A percentile compares a stretch with the other conserved stretches of the same genome.
These are phyloP conservation scores for Drosophila borborema DNA, from an alignment of 2,888 invertebrate species.

Conservation along the genomic window DNA sequence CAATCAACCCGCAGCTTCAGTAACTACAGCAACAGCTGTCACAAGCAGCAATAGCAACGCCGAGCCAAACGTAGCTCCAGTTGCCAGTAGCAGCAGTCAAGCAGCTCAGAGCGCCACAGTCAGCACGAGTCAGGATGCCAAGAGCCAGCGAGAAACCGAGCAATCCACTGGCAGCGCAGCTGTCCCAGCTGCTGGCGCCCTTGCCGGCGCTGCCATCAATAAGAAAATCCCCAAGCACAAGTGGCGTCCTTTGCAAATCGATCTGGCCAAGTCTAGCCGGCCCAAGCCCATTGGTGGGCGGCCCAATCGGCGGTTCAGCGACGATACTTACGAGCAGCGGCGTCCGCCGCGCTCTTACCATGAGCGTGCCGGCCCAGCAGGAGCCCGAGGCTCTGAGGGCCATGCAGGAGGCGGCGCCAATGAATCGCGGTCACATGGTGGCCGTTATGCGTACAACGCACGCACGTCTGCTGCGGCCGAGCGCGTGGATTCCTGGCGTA, in stretches of 20 bases:
- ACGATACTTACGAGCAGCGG: constrained; percentile 76
- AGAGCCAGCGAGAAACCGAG: constrained; percentile 69
- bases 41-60: constrained; percentile 53
- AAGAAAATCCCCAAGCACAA: constrained; percentile 88
- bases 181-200: constrained; percentile 68
- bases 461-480: constrained; percentile 78
- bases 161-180: constrained; percentile 53
- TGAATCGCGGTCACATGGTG: constrained; percentile 74
- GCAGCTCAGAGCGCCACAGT: constrained; percentile 44
- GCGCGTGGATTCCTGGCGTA: constrained; percentile 84
- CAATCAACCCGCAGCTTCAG: constrained; percentile 31
- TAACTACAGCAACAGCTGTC: constrained; percentile 17
- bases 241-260: constrained; percentile 96
- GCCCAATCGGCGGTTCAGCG: constrained; percentile 83
- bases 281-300: constrained; percentile 88
- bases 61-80: constrained; percentile 45
- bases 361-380: constrained; percentile 49
- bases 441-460: constrained; percentile 70
- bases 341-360: constrained; percentile 65
- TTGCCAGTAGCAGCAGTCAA: constrained; percentile 39
- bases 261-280: constrained; percentile 89
- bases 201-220: constrained; percentile 74
- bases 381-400: constrained; percentile 73
- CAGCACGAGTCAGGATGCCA: constrained; percentile 75
- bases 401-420: constrained; percentile 63